These are phyloP conservation scores for Epirrhoe tristata DNA, from an alignment of 2,888 invertebrate genomes.

Conservation along the genomic window DNA sequence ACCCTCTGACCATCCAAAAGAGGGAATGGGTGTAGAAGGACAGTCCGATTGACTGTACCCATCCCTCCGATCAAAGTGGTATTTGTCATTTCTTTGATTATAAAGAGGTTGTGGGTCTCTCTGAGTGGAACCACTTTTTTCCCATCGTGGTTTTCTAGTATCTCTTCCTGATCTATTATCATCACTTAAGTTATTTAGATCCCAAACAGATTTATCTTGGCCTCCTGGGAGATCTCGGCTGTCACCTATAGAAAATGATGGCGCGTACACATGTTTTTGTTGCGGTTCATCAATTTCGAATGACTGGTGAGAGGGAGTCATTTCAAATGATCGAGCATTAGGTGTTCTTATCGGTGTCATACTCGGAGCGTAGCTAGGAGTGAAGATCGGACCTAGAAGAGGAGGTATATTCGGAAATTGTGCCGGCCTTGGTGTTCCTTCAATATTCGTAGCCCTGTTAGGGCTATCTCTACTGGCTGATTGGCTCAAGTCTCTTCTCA, in stretches of 20 bases:
- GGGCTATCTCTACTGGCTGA: slow-evolving; percentile 46
- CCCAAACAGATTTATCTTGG: slow-evolving; percentile 51
- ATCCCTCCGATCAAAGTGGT: slow-evolving; percentile 50
- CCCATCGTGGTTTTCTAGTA: slow-evolving; percentile 37
- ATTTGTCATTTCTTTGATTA: slow-evolving; percentile 49
- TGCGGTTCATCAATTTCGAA: slow-evolving; percentile 61
- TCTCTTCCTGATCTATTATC: slow-evolving; percentile 24
- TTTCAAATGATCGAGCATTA: slow-evolving; percentile 59
- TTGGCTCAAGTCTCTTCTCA: slow-evolving; percentile 59
- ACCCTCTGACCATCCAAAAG: slow-evolving; percentile 58
- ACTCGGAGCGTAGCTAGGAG: slow-evolving; percentile 46
- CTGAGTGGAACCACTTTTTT: slow-evolving; percentile 25
- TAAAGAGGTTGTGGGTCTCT: slow-evolving; percentile 32
- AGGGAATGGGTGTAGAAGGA: slow-evolving; percentile 52
- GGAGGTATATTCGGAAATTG: slow-evolving; percentile 46
- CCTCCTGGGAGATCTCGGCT: slow-evolving; percentile 48
- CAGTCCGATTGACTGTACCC: slow-evolving; percentile 49
- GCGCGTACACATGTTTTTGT: slow-evolving; percentile 71
- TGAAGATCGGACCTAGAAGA: slow-evolving; percentile 39
- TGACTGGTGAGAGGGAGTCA: slow-evolving; percentile 58
- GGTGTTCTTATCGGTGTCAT: slow-evolving; percentile 51
- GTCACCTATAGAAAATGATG: slow-evolving; percentile 57
- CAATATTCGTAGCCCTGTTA: slow-evolving; percentile 46
- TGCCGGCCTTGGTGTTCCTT: slow-evolving; percentile 48
- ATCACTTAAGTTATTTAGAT: slow-evolving; percentile 30